Evolutionary conservation across 2,888 invertebrate genomes (phyloP), one percentile per base, ranked within the genome.

Genomic region (Alentia gelatinosa): DNA sequence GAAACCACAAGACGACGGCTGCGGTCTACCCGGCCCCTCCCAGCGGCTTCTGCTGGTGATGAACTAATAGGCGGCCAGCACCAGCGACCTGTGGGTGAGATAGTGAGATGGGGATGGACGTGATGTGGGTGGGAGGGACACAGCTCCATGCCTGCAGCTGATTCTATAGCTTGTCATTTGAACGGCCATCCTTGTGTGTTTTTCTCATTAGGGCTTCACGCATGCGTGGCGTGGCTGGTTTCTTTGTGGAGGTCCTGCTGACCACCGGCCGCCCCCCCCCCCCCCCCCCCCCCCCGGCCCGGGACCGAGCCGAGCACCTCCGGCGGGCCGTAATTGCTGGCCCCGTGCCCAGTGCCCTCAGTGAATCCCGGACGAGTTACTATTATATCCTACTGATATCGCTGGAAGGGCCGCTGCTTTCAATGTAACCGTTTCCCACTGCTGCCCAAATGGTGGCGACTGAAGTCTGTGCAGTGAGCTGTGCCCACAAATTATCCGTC

Each of bases 191-290:
- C 39, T 79, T 79, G 79, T 79, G 79, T 79, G 79, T 35, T 79
- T 79, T 79, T 79, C 79, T 79, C 79, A 79, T 79, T 79, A 79
- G 39, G 39, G 23, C 79, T 39, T 79, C 79, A 79, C 79, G 79
- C 79, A 37, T 79, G 79, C 35, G 79, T 79, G 4, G 79, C 19
- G 35, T 15, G 37, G 15, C 37, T 39, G 39, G 79, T 79, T 39
- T 79, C 79, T 79, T 79, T 79, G 79, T 79, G 19, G 26, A 35
- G n/a, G 37, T 15, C 39, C 7, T 12, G 33, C 4, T 74, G 26
- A 26, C 74, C 74, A 33, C 33, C 26, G 26, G 30, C 74, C 26
- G 12, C 15, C 33, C 74, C 26, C 33, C 26, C 33, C 30, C n/a
- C 12, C 74, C 19, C 30, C 74, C 5, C 39, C 79, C 63, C 5